Evolutionary conservation across 2,888 invertebrate genomes (phyloP).

Genomic region (Chrysolina americana): DNA sequence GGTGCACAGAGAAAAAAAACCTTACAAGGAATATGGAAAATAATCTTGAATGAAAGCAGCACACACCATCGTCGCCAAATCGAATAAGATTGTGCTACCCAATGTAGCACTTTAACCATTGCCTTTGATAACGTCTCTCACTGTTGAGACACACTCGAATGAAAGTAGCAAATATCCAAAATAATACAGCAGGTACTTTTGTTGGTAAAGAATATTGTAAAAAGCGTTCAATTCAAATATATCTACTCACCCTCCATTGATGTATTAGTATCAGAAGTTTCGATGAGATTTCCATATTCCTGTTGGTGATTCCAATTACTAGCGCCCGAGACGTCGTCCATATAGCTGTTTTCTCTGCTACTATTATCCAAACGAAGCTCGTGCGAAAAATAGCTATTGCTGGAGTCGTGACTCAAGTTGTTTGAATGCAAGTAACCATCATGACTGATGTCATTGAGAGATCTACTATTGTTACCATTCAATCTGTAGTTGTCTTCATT

Average conservation of each 20-base stretch:
- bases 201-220: no score
- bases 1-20: no score
- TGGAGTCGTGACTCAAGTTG: constrained; percentile 41
- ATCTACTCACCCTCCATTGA: constrained; percentile 41
- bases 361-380: constrained; percentile 56
- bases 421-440: constrained; percentile 36
- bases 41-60: no score
- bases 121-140: no score
- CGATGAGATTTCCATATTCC: constrained; percentile 52
- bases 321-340: constrained; percentile 51
- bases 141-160: no score
- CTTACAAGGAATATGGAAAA: no score
- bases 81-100: no score
- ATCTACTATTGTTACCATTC: constrained; percentile 41
- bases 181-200: no score
- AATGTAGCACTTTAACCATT: no score
- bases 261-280: constrained; percentile 29
- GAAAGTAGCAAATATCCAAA: no score
- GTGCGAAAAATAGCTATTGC: constrained; percentile 61
- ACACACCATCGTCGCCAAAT: no score
- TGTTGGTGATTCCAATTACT: constrained; percentile 49
- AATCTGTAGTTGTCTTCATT: constrained; percentile 47
- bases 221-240: not conserved
- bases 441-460: constrained; percentile 33
- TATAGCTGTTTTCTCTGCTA: constrained; percentile 48